Evolutionary conservation across 2,888 invertebrate genomes (phyloP).

Genomic region (Ceramica pisi): DNA sequence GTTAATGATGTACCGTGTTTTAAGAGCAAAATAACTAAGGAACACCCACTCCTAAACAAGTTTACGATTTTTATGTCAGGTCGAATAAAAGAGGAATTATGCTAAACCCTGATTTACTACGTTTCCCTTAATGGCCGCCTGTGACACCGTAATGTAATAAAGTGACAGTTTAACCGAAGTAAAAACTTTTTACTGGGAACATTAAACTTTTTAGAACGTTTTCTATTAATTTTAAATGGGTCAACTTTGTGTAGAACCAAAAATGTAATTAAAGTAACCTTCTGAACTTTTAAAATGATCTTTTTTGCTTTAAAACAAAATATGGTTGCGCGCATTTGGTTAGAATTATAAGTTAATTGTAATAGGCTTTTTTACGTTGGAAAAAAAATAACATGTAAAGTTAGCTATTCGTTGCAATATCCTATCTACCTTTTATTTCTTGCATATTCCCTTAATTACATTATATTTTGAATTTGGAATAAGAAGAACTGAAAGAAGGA

Average conservation of each 20-base stretch:
- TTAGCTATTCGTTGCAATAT: no score
- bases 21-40: slow-evolving; percentile 58
- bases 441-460: no score
- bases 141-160: slow-evolving; percentile 66
- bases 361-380: no score
- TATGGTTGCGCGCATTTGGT: background rate
- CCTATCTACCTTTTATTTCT: no score
- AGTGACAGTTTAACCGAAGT: slow-evolving; percentile 34
- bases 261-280: slow-evolving; percentile 4
- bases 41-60: slow-evolving; percentile 67
- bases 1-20: slow-evolving; percentile 58
- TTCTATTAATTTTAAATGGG: slow-evolving; percentile 31
- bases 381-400: no score
- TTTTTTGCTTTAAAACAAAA: background rate
- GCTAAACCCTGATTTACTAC: slow-evolving; percentile 75
- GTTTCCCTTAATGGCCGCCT: slow-evolving; percentile 58
- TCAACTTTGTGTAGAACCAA: slow-evolving; percentile 17
- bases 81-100: slow-evolving; percentile 77
- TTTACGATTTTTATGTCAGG: slow-evolving; percentile 73
- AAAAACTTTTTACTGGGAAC: slow-evolving; percentile 40
- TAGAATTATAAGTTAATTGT: no score
- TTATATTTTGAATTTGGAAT: no score
- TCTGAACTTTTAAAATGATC: background rate
- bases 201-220: slow-evolving; percentile 32
- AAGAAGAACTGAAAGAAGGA: no score